phyloP scores from a whole-genome alignment of 2,888 invertebrate species.

The Caradrina clavipalpis region DNA sequence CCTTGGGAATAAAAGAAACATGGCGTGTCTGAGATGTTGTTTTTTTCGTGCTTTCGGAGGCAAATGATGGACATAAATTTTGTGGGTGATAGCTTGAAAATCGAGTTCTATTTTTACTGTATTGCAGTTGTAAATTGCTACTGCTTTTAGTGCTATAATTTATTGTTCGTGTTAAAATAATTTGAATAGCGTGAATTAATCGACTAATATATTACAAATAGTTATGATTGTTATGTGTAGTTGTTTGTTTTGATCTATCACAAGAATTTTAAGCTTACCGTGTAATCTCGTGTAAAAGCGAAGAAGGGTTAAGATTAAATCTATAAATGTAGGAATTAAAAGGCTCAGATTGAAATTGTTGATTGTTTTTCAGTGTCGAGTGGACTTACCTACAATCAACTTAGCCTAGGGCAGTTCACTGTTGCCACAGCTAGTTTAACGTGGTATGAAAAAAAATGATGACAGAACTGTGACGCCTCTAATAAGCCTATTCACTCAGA shows the following conservation, averaged over 20 bases:
- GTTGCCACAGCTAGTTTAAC: too few relatives aligned
- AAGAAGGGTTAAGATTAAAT: too few relatives aligned
- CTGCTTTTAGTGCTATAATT: constrained; percentile 30
- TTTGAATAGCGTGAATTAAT: constrained; percentile 5
- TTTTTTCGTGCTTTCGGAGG: constrained; percentile 42
- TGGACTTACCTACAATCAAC: too few relatives aligned
- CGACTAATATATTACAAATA: background rate
- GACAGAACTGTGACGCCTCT: too few relatives aligned
- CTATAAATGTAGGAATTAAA: too few relatives aligned
- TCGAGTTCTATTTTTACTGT: constrained; percentile 51
- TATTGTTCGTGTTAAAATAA: constrained; percentile 26
- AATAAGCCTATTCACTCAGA: background rate
- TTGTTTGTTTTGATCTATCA: background rate
- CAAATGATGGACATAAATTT: constrained; percentile 58
- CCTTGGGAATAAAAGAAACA: constrained; percentile 61
- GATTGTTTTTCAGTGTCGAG: too few relatives aligned
- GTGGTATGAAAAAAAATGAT: too few relatives aligned
- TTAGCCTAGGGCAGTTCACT: too few relatives aligned
- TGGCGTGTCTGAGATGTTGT: constrained; percentile 56
- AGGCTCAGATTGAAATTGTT: too few relatives aligned
- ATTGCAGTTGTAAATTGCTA: constrained; percentile 37
- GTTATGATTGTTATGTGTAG: background rate
- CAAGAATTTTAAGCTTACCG: background rate
- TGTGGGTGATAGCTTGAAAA: constrained; percentile 52
- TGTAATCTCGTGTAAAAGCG: too few relatives aligned